phyloP scores from a whole-genome alignment of 1,140 invertebrate species.

The Drosophila paulistorum region DNA sequence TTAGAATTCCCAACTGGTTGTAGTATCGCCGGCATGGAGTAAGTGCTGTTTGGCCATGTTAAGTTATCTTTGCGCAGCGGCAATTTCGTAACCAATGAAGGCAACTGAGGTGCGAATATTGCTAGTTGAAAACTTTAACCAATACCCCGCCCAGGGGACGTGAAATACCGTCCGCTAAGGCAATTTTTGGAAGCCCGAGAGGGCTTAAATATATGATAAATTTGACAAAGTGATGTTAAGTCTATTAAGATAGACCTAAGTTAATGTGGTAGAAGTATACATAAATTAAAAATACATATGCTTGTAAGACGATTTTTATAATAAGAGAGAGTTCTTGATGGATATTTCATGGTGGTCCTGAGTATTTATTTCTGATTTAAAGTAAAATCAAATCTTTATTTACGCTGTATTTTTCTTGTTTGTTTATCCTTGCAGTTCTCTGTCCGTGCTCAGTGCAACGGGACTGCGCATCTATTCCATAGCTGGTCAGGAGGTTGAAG shows the following conservation, averaged over 20 bases:
- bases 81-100: conserved; percentile 76
- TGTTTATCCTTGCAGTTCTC: conserved; percentile 49
- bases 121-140: conserved; percentile 80
- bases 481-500: conserved; percentile 72
- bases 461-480: conserved; percentile 76
- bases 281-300: no score
- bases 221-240: background rate
- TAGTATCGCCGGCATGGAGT: conserved; percentile 29
- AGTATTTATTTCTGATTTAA: no score
- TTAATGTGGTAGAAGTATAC: no score
- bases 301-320: no score
- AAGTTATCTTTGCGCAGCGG: conserved; percentile 84
- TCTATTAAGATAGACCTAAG: no score
- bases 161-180: conserved; percentile 95
- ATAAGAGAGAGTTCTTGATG: no score
- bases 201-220: conserved; percentile 77
- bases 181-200: conserved; percentile 91
- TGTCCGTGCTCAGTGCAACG: conserved; percentile 66
- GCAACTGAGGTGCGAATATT: conserved; percentile 77
- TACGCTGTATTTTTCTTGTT: background rate
- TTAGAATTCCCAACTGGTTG: conserved; percentile 70
- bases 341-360: no score
- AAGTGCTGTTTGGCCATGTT: fast-evolving
- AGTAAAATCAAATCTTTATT: background rate
- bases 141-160: conserved; percentile 87